A percentile compares a stretch with the other conserved stretches of the same genome.
Conservation (phyloP, 2,888 invertebrate species). For the Acronicta alni region DNA sequence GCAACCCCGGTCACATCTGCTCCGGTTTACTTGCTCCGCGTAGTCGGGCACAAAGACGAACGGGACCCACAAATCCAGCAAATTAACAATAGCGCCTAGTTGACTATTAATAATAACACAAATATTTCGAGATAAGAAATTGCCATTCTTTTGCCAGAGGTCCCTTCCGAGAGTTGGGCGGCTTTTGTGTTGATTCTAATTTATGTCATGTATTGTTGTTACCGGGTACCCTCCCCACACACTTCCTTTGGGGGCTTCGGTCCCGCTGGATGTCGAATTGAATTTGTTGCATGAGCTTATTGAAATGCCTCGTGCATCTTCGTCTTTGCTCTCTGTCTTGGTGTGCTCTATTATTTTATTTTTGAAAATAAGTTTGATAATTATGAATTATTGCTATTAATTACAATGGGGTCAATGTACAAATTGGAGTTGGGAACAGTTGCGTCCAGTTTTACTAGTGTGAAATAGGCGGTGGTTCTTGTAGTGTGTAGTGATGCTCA, state of each 20-base stretch:
- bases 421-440: slow-evolving; percentile 59
- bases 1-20: slow-evolving; percentile 77
- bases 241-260: slow-evolving; percentile 83
- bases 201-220: slow-evolving; percentile 87
- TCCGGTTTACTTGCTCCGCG: slow-evolving; percentile 75
- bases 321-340: slow-evolving; percentile 55
- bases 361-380: slow-evolving; percentile 33
- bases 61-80: slow-evolving; percentile 71
- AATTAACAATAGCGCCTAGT: slow-evolving; percentile 81
- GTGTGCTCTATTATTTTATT: slow-evolving; percentile 19
- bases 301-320: slow-evolving; percentile 75
- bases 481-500: slow-evolving; percentile 56
- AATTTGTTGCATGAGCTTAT: slow-evolving; percentile 84
- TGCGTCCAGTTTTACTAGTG: slow-evolving; percentile 56
- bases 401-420: slow-evolving; percentile 66
- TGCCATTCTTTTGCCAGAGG: slow-evolving; percentile 86
- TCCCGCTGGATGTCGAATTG: slow-evolving; percentile 75
- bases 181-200: slow-evolving; percentile 88
- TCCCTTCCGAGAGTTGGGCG: slow-evolving; percentile 85
- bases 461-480: slow-evolving; percentile 54
- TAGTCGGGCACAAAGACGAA: slow-evolving; percentile 70
- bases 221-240: slow-evolving; percentile 84
- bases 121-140: slow-evolving; percentile 85
- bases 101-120: slow-evolving; percentile 83
- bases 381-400: slow-evolving; percentile 50